A percentile compares a stretch with the other conserved stretches of the same genome.
These are phyloP conservation scores for Drosophila nigromelanica DNA, from an alignment of 1,140 invertebrate genomes.

Conservation along the genomic window DNA sequence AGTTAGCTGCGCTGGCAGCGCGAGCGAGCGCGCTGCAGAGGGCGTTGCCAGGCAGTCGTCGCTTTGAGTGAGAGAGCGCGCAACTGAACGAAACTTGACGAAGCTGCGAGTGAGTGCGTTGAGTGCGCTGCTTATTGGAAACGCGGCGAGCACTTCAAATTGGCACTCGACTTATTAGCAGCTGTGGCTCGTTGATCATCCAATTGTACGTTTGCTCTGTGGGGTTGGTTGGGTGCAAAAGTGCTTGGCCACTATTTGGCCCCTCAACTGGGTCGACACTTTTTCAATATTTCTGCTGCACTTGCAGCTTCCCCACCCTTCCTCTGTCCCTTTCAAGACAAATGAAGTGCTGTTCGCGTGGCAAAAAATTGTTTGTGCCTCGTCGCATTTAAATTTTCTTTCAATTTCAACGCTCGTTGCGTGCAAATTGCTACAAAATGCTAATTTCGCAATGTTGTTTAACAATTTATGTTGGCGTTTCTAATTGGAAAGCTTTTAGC, in stretches of 20 bases:
- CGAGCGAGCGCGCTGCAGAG: constrained; percentile 18
- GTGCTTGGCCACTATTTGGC: constrained; percentile 78
- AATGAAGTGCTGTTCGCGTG: constrained; percentile 65
- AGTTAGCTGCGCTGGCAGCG: constrained; percentile 21
- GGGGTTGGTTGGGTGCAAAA: constrained; percentile 55
- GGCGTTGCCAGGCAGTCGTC: constrained; percentile 28
- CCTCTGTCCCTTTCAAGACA: constrained; percentile 14
- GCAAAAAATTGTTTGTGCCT: constrained; percentile 50
- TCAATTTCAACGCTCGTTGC: constrained; percentile 53
- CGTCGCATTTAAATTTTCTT: constrained; percentile 29
- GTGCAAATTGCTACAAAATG: constrained; percentile 70
- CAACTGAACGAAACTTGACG: constrained; percentile 45
- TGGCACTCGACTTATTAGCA: constrained; percentile 40
- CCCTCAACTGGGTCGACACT: constrained; percentile 69
- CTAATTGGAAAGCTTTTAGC: constrained; percentile 53
- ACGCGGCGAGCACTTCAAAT: constrained; percentile 21
- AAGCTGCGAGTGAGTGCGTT: constrained; percentile 34
- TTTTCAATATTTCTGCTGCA: constrained; percentile 52
- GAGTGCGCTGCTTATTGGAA: constrained; percentile 33
- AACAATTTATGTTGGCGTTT: constrained; percentile 48
- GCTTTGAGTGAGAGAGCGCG: constrained; percentile 27
- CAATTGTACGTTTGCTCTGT: constrained; percentile 81
- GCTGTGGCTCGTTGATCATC: constrained; percentile 72
- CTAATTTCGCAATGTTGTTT: constrained; percentile 40
- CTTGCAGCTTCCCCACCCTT: constrained; percentile 2